Percentiles rank a stretch among this genome's conserved stretches.
phyloP scores from a whole-genome alignment of 2,113 vertebrate genomes.

The Neofelis nebulosa region DNA sequence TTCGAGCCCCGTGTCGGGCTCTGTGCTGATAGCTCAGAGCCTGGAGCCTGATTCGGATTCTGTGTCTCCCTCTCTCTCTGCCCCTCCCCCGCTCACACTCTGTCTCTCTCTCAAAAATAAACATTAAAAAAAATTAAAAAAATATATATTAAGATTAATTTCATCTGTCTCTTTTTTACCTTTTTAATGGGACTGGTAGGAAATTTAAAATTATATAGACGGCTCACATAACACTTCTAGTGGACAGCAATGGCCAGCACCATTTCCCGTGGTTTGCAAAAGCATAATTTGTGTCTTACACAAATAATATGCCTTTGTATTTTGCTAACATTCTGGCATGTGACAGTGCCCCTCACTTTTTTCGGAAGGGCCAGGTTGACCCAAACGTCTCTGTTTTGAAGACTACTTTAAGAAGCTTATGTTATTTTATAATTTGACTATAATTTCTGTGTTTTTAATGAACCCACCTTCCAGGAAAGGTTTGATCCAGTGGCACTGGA shows the following conservation, averaged over 20 bases:
- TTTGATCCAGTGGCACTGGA: not conserved
- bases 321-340: not conserved
- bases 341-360: not conserved
- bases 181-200: not conserved
- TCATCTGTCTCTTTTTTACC: not conserved
- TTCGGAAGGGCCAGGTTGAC: not conserved
- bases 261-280: not conserved
- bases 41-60: too few species aligned
- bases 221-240: not conserved
- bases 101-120: too few species aligned
- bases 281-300: not conserved
- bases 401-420: not conserved
- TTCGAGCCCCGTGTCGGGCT: too few species aligned
- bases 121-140: too few species aligned
- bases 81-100: too few species aligned
- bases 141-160: not conserved
- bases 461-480: not conserved
- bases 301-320: not conserved
- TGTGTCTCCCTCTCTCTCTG: too few species aligned
- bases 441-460: constrained; percentile 22
- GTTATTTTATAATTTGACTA: not conserved
- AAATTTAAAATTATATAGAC: not conserved
- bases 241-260: not conserved
- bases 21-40: too few species aligned
- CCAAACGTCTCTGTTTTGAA: not conserved